A percentile compares a stretch with the other conserved stretches of the same genome.
Evolutionary conservation across 1,140 invertebrate genomes (phyloP).

Genomic region (Nomia melanderi): DNA sequence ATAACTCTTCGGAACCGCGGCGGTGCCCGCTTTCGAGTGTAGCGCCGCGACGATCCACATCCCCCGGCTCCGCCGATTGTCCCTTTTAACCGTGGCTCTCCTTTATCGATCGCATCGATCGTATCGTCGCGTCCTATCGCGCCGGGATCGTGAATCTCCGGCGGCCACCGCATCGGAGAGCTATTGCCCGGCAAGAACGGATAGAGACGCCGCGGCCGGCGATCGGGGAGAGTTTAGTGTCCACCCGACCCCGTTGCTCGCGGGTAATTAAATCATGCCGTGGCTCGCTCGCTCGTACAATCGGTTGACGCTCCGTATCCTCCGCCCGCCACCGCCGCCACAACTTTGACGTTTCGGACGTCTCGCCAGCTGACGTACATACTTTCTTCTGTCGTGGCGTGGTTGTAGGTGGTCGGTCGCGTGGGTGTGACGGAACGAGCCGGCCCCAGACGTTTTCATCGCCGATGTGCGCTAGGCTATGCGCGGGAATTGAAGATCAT

Average conservation of each 20-base stretch:
- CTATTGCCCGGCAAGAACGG: conserved; percentile 39
- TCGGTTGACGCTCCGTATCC: conserved; percentile 36
- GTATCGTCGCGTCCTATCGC: conserved; percentile 64
- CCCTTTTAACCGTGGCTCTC: conserved; percentile 13
- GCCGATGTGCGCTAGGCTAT: background rate
- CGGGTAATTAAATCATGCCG: conserved; percentile 69
- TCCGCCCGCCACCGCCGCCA: background rate
- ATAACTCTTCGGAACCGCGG: conserved; percentile 54
- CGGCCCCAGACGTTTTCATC: conserved; percentile 7
- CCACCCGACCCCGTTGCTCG: conserved; percentile 18
- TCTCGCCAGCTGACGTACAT: conserved; percentile 9
- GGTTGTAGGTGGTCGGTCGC: conserved; percentile 22
- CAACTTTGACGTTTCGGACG: conserved; percentile 31
- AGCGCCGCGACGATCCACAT: conserved; percentile 55
- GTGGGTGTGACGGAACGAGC: conserved; percentile 28
- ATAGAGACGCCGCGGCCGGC: conserved; percentile 39
- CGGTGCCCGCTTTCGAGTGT: conserved; percentile 38
- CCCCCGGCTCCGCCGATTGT: conserved; percentile 27
- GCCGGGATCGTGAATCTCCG: conserved; percentile 55
- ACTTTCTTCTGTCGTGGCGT: conserved; percentile 10
- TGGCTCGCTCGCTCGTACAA: conserved; percentile 6
- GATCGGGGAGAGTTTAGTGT: conserved; percentile 38
- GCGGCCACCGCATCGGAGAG: conserved; percentile 5
- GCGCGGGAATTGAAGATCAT: background rate
- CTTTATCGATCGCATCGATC: conserved; percentile 64